These are phyloP conservation scores for Neosalanx taihuensis DNA, from an alignment of 2,797 vertebrate species.

Conservation along the genomic window DNA sequence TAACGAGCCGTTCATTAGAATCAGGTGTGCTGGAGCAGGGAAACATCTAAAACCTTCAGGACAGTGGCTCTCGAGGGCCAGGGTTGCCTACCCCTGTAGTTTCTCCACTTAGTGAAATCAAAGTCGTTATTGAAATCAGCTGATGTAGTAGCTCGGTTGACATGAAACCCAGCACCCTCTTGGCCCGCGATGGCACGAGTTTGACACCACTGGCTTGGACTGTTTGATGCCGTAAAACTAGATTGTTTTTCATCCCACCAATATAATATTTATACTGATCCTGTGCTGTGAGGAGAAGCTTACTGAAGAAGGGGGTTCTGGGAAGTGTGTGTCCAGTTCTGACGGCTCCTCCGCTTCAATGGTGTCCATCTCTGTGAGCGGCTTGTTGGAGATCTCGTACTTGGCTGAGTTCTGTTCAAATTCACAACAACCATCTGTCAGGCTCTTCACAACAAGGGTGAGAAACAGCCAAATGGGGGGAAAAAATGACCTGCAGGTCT, in stretches of 20 bases:
- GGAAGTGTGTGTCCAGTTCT: constrained; percentile 38
- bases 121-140: too few relatives aligned
- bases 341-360: constrained; percentile 33
- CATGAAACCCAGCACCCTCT: too few relatives aligned
- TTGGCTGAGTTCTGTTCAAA: constrained; percentile 60
- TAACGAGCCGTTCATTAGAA: too few relatives aligned
- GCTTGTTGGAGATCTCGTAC: constrained; percentile 46
- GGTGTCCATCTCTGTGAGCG: constrained; percentile 32
- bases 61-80: too few relatives aligned
- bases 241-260: not conserved
- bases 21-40: too few relatives aligned
- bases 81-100: not conserved
- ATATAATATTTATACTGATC: too few relatives aligned
- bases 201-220: too few relatives aligned
- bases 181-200: too few relatives aligned
- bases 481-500: too few relatives aligned
- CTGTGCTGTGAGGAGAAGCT: constrained; percentile 20
- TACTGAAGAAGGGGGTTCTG: constrained; percentile 43
- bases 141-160: too few relatives aligned
- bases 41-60: too few relatives aligned
- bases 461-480: not conserved
- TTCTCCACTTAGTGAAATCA: too few relatives aligned
- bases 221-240: not conserved
- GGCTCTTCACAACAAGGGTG: not conserved
- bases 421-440: not conserved